A percentile compares a stretch with the other conserved stretches of the same genome.
phyloP scores from a whole-genome alignment of 2,113 vertebrate genomes.

The Pseudorectes ferrugineus region DNA sequence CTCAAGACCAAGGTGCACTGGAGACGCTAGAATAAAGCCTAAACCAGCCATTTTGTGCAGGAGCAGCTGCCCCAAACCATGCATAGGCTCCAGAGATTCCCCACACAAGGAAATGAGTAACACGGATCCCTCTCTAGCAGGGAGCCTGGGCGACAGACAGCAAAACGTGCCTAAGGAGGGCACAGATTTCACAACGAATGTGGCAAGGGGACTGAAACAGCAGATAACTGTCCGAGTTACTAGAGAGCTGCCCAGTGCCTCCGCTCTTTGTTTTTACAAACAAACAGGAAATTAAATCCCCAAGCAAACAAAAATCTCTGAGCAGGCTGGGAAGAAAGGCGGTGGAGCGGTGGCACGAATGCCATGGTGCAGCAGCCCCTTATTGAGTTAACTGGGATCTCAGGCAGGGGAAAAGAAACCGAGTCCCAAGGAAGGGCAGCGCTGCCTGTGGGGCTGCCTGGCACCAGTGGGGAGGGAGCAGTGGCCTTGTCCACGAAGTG shows the following conservation, averaged over 20 bases:
- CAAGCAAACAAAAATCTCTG: background rate
- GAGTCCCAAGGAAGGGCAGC: background rate
- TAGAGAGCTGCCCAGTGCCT: background rate
- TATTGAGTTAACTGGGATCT: rapidly evolving
- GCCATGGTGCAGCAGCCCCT: background rate
- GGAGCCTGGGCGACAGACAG: background rate
- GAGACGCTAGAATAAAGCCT: background rate
- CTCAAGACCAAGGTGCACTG: background rate
- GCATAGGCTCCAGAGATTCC: background rate
- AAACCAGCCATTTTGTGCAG: background rate
- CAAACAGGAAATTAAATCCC: conserved; percentile 32
- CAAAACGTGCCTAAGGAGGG: background rate
- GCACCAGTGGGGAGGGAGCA: rapidly evolving
- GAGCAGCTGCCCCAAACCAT: background rate
- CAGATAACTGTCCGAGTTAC: background rate
- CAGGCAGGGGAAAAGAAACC: background rate
- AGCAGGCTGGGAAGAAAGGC: background rate
- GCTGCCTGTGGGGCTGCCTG: too few species aligned
- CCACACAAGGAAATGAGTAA: rapidly evolving
- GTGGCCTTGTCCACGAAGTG: rapidly evolving
- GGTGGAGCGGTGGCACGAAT: rapidly evolving
- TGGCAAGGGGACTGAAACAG: background rate
- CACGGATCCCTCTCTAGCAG: rapidly evolving
- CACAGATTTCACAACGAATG: background rate
- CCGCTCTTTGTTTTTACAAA: background rate